These are phyloP conservation scores for Florisuga fusca DNA, from an alignment of 2,797 vertebrate species.

Conservation along the genomic window DNA sequence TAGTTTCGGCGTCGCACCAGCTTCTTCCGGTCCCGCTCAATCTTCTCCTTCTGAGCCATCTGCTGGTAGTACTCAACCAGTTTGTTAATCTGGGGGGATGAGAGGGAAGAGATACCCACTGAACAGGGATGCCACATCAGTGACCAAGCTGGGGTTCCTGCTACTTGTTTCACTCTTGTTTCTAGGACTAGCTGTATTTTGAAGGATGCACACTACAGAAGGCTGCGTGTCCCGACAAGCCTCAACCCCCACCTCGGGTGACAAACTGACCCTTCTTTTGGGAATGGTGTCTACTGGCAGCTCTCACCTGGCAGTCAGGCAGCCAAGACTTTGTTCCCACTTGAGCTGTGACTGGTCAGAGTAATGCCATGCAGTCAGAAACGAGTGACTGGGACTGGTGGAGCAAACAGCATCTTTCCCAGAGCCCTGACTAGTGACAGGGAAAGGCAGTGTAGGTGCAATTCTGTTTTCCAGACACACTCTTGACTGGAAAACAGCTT, in stretches of 20 bases:
- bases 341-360: neutral
- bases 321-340: fast-evolving
- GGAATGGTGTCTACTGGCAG: neutral
- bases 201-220: neutral
- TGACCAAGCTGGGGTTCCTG: neutral
- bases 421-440: neutral
- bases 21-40: constrained; percentile 96
- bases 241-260: fast-evolving
- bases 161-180: neutral
- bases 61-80: constrained; percentile 98
- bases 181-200: neutral
- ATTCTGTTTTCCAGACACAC: neutral
- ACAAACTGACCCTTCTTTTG: neutral
- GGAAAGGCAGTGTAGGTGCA: neutral
- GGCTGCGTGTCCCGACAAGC: too few relatives aligned
- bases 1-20: constrained; percentile 93
- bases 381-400: fast-evolving
- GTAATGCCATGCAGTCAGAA: fast-evolving
- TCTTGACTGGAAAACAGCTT: neutral
- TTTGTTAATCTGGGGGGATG: constrained; percentile 90
- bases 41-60: constrained; percentile 95
- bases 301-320: neutral
- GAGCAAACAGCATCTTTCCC: neutral
- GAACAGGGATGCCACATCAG: neutral
- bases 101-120: neutral